Evolutionary conservation across 37 sponge, comb jelly and placozoan species (phyloP), one percentile per base, ranked within the genome.

Genomic region (Haliclona indistincta): DNA sequence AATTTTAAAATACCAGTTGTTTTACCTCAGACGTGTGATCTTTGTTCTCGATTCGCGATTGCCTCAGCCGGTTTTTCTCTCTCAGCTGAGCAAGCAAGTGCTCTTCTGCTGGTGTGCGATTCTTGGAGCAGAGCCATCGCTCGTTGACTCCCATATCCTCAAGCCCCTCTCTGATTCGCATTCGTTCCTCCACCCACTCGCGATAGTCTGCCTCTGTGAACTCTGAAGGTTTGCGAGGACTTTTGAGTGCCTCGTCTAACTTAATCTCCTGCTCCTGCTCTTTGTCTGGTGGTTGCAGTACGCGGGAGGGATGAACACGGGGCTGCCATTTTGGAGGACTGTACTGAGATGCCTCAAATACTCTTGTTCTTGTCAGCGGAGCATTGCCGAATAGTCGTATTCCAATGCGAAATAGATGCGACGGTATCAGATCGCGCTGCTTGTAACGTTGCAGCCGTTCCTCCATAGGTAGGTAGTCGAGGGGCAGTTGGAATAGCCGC

Each of bases 51-150:
- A n/a, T n/a, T n/a, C n/a, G n/a, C n/a, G n/a, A n/a, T n/a, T n/a
- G n/a, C n/a, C n/a, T n/a, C n/a, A n/a, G 34, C n/a, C 8, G 25
- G n/a, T 35, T 25, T 33, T 37, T 42, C 43, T 69, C 63, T 2
- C 43, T 40, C 35, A 79, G 43, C 3, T 26, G 29, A 4, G 65
- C 47, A 43, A 79, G 47, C 32, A 79, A 40, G 15, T 25, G 23
- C 29, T 29, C 61, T 63, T 86, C 87, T 30, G 80, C 61, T 0
- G 63, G 71, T 17, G 69, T 86, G 33, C 81, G 37, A 0, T 73
- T 53, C 52, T 86, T 86, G 32, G 63, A 55, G 40, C 20, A 40
- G 52, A 86, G 51, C 87, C 87, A 86, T 38, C 62, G 43, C 30
- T 80, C 64, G 39, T 23, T 58, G 26, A 60, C 58, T 11, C 81